Evolutionary conservation across 2,797 vertebrate genomes (phyloP).

Genomic region (Macropodus opercularis): DNA sequence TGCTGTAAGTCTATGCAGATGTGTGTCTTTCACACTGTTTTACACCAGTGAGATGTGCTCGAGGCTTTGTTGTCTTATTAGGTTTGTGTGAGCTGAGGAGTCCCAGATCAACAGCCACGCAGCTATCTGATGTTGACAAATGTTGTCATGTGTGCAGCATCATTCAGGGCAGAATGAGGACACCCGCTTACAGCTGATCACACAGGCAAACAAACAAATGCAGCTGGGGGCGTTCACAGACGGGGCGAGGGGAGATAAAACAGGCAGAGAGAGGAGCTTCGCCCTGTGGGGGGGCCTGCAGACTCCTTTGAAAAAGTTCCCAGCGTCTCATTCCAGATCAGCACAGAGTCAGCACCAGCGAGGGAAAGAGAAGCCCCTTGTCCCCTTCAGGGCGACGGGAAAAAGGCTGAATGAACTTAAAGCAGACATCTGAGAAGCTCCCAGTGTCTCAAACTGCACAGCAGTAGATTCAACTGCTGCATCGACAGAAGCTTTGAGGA

Average conservation of each 20-base stretch:
- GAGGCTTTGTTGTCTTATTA: conserved; percentile 39
- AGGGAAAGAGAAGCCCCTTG: conserved; percentile 61
- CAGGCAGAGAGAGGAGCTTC: conserved; percentile 17
- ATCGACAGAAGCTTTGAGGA: conserved; percentile 10
- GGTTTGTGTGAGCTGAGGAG: conserved; percentile 37
- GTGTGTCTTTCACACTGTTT: conserved; percentile 17
- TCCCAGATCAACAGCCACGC: conserved; percentile 33
- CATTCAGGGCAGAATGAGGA: conserved; percentile 58
- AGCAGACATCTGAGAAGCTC: conserved; percentile 67
- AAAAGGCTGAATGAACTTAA: conserved; percentile 71
- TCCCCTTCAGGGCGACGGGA: conserved; percentile 44
- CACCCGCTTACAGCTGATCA: conserved; percentile 69
- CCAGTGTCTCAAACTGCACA: conserved; percentile 33
- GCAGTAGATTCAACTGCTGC: conserved; percentile 6
- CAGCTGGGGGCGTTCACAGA: conserved; percentile 5
- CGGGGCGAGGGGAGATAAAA: conserved; percentile 5
- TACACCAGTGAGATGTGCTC: conserved; percentile 19
- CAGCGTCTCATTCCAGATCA: conserved; percentile 52
- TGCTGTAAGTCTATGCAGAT: conserved; percentile 15
- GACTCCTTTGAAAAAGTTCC: conserved; percentile 45
- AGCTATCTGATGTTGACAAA: conserved; percentile 49
- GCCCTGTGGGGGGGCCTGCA: conserved; percentile 38
- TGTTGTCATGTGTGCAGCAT: conserved; percentile 50
- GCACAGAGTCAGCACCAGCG: conserved; percentile 71
- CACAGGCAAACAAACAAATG: conserved; percentile 61